These are phyloP conservation scores for Xerus inauris DNA, from an alignment of 2,113 vertebrate species.

Conservation along the genomic window DNA sequence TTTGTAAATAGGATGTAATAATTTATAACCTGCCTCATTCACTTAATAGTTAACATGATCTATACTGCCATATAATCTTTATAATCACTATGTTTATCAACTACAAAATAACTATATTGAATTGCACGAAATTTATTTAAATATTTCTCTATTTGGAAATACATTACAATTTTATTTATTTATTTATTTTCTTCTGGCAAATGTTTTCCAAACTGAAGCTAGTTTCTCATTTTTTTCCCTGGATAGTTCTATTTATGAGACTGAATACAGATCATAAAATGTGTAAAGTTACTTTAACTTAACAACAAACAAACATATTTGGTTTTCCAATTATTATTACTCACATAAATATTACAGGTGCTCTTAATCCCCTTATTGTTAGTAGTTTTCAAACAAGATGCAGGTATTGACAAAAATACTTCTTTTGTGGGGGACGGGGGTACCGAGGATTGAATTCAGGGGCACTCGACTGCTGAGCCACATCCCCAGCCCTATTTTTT, in stretches of 20 bases:
- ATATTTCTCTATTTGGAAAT: background rate
- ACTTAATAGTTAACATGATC: background rate
- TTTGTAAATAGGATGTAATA: background rate
- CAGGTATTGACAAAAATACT: background rate
- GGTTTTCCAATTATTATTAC: background rate
- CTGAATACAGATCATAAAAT: background rate
- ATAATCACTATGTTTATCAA: background rate
- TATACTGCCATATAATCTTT: background rate
- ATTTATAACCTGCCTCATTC: background rate
- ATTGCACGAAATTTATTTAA: background rate
- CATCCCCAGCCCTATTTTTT: too few species aligned
- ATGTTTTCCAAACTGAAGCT: background rate
- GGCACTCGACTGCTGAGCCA: too few species aligned
- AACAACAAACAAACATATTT: background rate
- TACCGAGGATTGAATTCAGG: too few species aligned
- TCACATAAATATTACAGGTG: background rate
- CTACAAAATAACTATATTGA: background rate
- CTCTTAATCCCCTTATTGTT: background rate
- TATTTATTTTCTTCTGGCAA: background rate
- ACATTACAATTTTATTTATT: background rate
- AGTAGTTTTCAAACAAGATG: background rate
- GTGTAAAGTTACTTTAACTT: background rate
- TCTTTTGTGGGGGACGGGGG: too few species aligned
- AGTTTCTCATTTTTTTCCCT: background rate
- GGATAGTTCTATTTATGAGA: background rate